Percentiles rank a stretch among this genome's conserved stretches.
These are phyloP conservation scores for Erithacus rubecula DNA, from an alignment of 2,797 vertebrate genomes.

Conservation along the genomic window DNA sequence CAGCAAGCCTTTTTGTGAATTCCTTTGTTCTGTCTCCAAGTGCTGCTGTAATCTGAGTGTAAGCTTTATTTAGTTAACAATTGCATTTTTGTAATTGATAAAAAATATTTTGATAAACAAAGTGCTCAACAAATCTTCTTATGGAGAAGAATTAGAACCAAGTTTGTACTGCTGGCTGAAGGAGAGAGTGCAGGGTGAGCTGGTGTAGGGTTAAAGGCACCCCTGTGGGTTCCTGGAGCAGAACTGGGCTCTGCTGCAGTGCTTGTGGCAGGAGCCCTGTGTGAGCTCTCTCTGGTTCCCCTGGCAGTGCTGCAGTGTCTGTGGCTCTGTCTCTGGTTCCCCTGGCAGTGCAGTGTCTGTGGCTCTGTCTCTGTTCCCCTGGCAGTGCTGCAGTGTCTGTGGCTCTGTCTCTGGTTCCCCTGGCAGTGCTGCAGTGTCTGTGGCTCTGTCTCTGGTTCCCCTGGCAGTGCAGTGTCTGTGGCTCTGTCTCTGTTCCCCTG, in stretches of 20 bases:
- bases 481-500: no score
- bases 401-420: neutral
- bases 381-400: no score
- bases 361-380: no score
- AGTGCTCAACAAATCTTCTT: no score
- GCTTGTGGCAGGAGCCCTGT: no score
- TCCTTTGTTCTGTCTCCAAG: neutral
- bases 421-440: neutral
- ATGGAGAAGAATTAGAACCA: rapidly evolving
- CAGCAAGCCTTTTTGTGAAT: neutral
- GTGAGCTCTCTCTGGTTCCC: no score
- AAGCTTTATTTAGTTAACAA: neutral
- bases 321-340: neutral
- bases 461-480: no score
- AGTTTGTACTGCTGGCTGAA: neutral
- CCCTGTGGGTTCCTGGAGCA: neutral
- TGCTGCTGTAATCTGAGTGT: neutral
- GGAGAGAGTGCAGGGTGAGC: neutral
- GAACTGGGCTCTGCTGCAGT: no score
- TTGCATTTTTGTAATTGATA: neutral
- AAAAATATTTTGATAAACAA: neutral
- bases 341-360: neutral
- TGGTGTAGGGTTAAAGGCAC: rapidly evolving
- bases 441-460: no score
- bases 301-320: rapidly evolving